phyloP scores from a whole-genome alignment of 2,888 invertebrate species.

The Polietes domitor region DNA sequence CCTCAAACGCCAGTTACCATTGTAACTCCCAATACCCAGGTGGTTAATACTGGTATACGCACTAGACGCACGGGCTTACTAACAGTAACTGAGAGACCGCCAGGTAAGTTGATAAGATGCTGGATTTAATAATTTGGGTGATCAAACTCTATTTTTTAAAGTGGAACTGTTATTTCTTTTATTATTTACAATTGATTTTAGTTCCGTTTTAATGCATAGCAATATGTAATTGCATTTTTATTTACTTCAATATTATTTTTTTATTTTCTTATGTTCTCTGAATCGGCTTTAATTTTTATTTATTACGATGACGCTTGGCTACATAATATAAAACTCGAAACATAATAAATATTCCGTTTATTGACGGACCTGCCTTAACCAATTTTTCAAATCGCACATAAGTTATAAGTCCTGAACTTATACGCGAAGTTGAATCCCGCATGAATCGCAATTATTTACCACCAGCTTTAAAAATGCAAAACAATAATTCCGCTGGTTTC shows the following conservation, averaged over 20 bases:
- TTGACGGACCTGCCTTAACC: neutral
- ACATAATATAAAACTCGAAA: constrained; percentile 49
- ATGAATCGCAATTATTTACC: constrained; percentile 92
- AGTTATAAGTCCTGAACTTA: constrained; percentile 94
- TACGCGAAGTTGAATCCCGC: constrained; percentile 93
- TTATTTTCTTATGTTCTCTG: constrained; percentile 62
- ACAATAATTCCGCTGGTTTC: constrained; percentile 77
- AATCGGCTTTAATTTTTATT: constrained; percentile 68
- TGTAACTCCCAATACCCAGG: constrained; percentile 70
- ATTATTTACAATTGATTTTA: no score
- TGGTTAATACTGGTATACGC: constrained; percentile 81
- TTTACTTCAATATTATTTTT: constrained; percentile 53
- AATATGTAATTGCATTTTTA: neutral
- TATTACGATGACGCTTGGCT: constrained; percentile 72
- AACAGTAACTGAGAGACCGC: constrained; percentile 92
- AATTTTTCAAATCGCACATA: constrained; percentile 70
- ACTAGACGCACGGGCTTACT: constrained; percentile 91
- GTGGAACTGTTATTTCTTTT: no score
- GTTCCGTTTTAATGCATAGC: neutral
- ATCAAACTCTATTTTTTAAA: neutral
- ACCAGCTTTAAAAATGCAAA: constrained; percentile 84
- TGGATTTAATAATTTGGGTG: neutral
- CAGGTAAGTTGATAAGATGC: constrained; percentile 85
- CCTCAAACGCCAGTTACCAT: constrained; percentile 46
- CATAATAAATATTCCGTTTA: constrained; percentile 24